phyloP scores from a whole-genome alignment of 2,888 invertebrate species.

The Diarsia dahlii region DNA sequence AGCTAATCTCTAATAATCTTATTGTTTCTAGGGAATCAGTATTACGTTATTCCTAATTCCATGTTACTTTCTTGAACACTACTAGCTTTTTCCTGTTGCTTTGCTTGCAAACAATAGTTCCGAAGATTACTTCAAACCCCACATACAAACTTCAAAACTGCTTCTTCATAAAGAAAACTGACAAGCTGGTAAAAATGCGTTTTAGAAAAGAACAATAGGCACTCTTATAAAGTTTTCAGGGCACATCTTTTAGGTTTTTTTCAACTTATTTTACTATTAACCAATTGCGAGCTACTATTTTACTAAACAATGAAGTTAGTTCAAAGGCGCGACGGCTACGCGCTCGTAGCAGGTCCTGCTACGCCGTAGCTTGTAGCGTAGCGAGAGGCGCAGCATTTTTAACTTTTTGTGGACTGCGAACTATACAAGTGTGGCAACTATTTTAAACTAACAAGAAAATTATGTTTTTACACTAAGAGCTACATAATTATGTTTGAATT shows the following conservation, averaged over 20 bases:
- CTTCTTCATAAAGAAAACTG: too few species aligned
- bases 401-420: slow-evolving; percentile 25
- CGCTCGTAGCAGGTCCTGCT: slow-evolving; percentile 28
- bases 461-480: neutral
- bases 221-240: neutral
- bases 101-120: neutral
- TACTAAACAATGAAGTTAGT: neutral
- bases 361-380: slow-evolving; percentile 15
- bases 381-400: slow-evolving; percentile 3
- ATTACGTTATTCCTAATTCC: neutral
- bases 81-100: neutral
- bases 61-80: neutral
- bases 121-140: too few species aligned
- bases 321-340: slow-evolving; percentile 24
- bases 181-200: neutral
- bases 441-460: neutral
- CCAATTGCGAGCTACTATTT: neutral
- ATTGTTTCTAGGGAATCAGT: neutral
- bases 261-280: slow-evolving; percentile 6
- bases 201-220: neutral
- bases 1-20: too few species aligned
- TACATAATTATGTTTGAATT: slow-evolving; percentile 2
- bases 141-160: too few species aligned
- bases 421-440: neutral
- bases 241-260: neutral